Evolutionary conservation across 2,888 invertebrate species (phyloP).

Genomic region (Adineta ricciae): DNA sequence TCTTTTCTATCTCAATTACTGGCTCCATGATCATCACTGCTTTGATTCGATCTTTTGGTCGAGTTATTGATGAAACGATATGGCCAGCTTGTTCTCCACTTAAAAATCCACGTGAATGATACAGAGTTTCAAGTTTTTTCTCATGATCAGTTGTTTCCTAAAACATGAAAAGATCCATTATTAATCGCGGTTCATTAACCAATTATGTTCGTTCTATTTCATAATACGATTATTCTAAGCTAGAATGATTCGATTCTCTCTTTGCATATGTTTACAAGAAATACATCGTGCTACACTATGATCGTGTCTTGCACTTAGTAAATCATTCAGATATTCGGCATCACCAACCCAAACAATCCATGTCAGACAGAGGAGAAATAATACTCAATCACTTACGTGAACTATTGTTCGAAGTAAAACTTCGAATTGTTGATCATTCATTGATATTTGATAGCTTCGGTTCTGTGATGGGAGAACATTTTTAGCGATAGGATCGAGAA

Average conservation of each 20-base stretch:
- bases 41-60: conserved; percentile 44
- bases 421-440: conserved; percentile 21
- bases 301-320: no score
- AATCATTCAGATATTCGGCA: no score
- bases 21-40: conserved; percentile 46
- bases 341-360: no score
- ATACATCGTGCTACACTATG: no score
- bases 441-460: conserved; percentile 6
- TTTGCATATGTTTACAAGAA: no score
- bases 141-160: conserved; percentile 44
- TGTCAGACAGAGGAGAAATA: no score
- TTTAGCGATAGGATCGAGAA: not conserved
- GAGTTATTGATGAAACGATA: conserved; percentile 42
- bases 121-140: conserved; percentile 45
- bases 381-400: not conserved
- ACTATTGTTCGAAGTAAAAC: not conserved
- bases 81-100: conserved; percentile 43
- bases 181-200: no score
- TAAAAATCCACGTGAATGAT: conserved; percentile 43
- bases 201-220: no score
- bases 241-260: no score
- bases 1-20: conserved; percentile 36
- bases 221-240: no score
- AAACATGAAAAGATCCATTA: conserved; percentile 31
- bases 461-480: not conserved